Evolutionary conservation across 2,888 invertebrate genomes (phyloP).

Genomic region (Chloroclysta siterata): DNA sequence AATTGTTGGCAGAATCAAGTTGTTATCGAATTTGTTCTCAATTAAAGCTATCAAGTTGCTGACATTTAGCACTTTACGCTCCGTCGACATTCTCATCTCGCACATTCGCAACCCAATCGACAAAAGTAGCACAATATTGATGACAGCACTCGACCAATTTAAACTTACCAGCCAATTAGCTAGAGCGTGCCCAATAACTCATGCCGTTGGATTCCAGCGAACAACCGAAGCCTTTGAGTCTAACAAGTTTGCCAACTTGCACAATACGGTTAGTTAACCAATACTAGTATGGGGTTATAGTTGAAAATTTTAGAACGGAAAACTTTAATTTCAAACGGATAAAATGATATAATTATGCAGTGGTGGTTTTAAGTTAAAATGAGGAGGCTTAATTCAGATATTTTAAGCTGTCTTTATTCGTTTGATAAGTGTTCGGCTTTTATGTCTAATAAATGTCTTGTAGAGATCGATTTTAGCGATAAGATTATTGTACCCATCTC

Average conservation of each 20-base stretch:
- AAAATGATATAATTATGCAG: neutral
- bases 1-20: too few relatives aligned
- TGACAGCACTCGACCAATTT: slow-evolving; percentile 36
- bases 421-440: too few relatives aligned
- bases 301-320: slow-evolving; percentile 1
- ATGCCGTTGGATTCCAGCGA: slow-evolving; percentile 28
- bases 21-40: neutral
- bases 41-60: neutral
- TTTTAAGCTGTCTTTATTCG: neutral
- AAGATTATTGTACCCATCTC: too few relatives aligned
- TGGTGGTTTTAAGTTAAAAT: neutral
- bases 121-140: slow-evolving; percentile 35
- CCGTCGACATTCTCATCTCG: neutral
- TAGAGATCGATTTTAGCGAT: too few relatives aligned
- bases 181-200: slow-evolving; percentile 37
- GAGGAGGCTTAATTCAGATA: neutral
- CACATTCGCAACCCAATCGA: slow-evolving; percentile 15
- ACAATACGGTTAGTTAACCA: slow-evolving; percentile 19
- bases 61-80: neutral
- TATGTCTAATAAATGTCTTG: too few relatives aligned
- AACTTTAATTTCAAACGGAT: neutral
- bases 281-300: neutral
- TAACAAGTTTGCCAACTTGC: slow-evolving; percentile 44
- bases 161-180: slow-evolving; percentile 36
- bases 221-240: slow-evolving; percentile 38